Evolutionary conservation across 2,113 vertebrate genomes (phyloP), one percentile per base, ranked within the genome.

Genomic region (Indri indri): DNA sequence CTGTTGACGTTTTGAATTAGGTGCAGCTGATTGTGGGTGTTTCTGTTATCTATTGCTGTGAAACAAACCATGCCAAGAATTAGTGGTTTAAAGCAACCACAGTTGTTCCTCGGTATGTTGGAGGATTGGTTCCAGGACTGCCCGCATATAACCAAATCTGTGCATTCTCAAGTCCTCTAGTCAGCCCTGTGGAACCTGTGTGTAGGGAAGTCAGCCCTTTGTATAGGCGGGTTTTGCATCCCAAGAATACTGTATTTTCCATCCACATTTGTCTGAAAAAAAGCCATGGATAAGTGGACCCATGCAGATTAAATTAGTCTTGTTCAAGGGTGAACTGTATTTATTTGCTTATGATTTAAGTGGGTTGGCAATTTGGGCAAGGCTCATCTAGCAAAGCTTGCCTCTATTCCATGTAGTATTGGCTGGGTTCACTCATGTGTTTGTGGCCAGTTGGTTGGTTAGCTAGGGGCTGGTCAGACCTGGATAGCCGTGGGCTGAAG

Each of bases 1-100:
- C 45, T 40, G 37, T 92, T 95, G 42, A 95, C 96, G 88, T 93
- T 27, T 97, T 94, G 90, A 97, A 92, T 97, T 96, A 90, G 0
- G 12, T 96, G 90, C 61, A 54, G 50, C 13, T 93, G 59, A 76
- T 82, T 93, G 59, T 40, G 11, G 37, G 13, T 90, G 6, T 89
- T 91, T 92, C 86, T 70, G 34, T 81, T 95, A 81, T 18, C 57
- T 86, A 37, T 68, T 87, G 42, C 81, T 79, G 6, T 95, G 42
- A 25, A 85, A 32, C 27, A 90, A 74, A 85, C 66, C 13, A 80
- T 20, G 14, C 14, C 9, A 82, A 42, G 52, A 83, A 23, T 89
- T 89, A 92, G 10, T 92, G 40, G 34, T 27, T 92, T 88, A 82
- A 68, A 82, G 59, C 7, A 94, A 20, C 63, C 61, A 57, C 54